These are phyloP conservation scores for Drosophila engyochracea DNA, from an alignment of 2,888 invertebrate species.

Conservation along the genomic window DNA sequence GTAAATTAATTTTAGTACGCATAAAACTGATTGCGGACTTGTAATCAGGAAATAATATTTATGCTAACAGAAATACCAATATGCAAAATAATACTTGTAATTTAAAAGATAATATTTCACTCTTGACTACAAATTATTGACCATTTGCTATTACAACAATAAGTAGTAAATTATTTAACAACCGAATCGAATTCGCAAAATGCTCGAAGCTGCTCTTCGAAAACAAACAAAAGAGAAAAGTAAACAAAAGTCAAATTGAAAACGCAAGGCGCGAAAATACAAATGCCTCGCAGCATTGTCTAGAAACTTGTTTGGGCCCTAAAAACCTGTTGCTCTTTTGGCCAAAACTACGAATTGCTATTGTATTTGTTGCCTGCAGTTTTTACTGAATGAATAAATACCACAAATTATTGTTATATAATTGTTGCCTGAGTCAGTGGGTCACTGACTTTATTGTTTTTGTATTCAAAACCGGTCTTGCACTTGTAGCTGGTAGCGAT, in stretches of 20 bases:
- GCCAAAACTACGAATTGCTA: slow-evolving; percentile 8
- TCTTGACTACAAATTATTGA: not conserved
- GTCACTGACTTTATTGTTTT: slow-evolving; percentile 66
- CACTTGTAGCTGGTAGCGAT: slow-evolving; percentile 1
- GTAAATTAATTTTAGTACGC: not conserved
- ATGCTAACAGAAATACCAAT: not conserved
- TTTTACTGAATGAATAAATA: slow-evolving; percentile 56
- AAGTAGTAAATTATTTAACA: slow-evolving; percentile 13
- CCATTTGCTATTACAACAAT: slow-evolving; percentile 6
- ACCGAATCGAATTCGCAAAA: slow-evolving; percentile 10
- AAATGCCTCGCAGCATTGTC: slow-evolving; percentile 43
- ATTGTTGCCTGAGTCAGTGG: slow-evolving; percentile 71
- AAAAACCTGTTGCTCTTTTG: slow-evolving; percentile 27
- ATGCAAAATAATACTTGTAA: not conserved
- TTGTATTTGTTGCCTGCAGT: slow-evolving; percentile 44
- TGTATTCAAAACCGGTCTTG: slow-evolving; percentile 36
- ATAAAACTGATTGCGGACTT: not conserved
- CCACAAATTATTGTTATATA: slow-evolving; percentile 60
- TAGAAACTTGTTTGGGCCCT: slow-evolving; percentile 66
- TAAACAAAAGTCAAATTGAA: slow-evolving; percentile 28
- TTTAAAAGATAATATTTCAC: slow-evolving; percentile 2
- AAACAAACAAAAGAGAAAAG: slow-evolving; percentile 17
- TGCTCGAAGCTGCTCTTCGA: not conserved
- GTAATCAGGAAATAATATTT: not conserved
- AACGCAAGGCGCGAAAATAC: slow-evolving; percentile 23